Percentiles rank a stretch among this genome's conserved stretches.
Evolutionary conservation across 37 sponge, comb jelly and placozoan genomes (phyloP).

Genomic region (Theonella swinhoei): DNA sequence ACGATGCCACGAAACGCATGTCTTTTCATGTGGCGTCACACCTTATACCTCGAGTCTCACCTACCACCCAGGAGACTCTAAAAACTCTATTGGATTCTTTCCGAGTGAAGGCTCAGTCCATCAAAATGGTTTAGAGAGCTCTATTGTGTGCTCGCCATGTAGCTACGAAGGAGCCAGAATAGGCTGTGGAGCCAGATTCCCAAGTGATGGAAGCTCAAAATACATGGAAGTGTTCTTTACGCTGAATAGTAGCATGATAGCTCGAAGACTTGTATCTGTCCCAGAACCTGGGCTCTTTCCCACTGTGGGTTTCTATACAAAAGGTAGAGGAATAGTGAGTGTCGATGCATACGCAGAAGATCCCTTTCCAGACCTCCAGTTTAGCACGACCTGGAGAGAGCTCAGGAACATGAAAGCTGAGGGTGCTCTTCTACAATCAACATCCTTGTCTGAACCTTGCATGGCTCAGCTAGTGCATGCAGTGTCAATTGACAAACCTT

Average conservation of each 20-base stretch:
- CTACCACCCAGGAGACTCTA: slow-evolving; percentile 58
- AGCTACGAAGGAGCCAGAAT: slow-evolving; percentile 34
- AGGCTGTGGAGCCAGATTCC: slow-evolving; percentile 77
- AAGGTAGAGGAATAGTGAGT: slow-evolving; percentile 22
- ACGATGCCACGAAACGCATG: background rate
- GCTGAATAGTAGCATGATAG: slow-evolving; percentile 45
- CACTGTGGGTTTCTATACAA: slow-evolving; percentile 58
- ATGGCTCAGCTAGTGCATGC: slow-evolving; percentile 6
- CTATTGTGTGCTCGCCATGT: slow-evolving; percentile 16
- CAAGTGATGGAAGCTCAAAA: slow-evolving; percentile 16
- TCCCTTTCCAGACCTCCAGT: slow-evolving; percentile 33
- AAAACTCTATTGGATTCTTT: slow-evolving; percentile 65
- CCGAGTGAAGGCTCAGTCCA: slow-evolving; percentile 57
- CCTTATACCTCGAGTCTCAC: slow-evolving; percentile 35
- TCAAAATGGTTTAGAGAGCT: slow-evolving; percentile 7
- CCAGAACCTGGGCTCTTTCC: slow-evolving; percentile 75
- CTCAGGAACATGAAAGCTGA: slow-evolving; percentile 26
- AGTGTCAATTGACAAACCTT: background rate
- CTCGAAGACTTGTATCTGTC: slow-evolving; percentile 26
- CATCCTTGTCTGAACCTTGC: slow-evolving; percentile 26
- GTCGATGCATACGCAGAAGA: slow-evolving; percentile 24
- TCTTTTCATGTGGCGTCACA: slow-evolving; percentile 74
- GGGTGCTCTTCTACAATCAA: slow-evolving; percentile 6
- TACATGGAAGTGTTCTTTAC: slow-evolving; percentile 76
- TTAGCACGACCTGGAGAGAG: slow-evolving; percentile 8